phyloP scores from a whole-genome alignment of 2,797 vertebrate genomes.

The Hephaestus fuliginosus region DNA sequence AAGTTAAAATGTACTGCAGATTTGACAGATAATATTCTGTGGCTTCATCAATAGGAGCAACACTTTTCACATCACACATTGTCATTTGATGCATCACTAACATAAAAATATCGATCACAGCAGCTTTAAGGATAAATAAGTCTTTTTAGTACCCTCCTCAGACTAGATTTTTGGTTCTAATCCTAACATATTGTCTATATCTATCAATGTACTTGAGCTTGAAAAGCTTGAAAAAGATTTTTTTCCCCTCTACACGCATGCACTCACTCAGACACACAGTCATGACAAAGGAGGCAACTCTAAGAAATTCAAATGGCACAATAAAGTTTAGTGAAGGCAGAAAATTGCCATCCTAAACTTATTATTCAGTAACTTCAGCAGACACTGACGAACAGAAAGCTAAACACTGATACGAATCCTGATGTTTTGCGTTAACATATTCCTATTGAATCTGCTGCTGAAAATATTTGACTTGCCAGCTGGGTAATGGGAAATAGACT shows the following conservation, averaged over 20 bases:
- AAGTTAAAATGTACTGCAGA: background rate
- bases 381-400: slow-evolving; percentile 3
- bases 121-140: background rate
- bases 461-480: slow-evolving; percentile 44
- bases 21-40: background rate
- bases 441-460: slow-evolving; percentile 14
- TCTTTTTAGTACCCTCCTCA: background rate
- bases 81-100: background rate
- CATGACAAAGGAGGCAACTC: background rate
- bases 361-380: slow-evolving; percentile 1
- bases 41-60: background rate
- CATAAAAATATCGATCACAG: background rate
- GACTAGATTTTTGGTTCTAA: background rate
- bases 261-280: background rate
- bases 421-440: background rate
- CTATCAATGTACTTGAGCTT: background rate
- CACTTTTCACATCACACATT: background rate
- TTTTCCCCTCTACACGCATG: background rate
- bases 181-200: background rate
- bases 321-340: background rate
- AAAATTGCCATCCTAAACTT: background rate
- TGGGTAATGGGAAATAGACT: slow-evolving; percentile 46
- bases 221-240: background rate
- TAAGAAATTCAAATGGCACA: background rate
- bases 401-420: slow-evolving; percentile 20